Evolutionary conservation across 1,140 invertebrate genomes (phyloP).

Genomic region (Parapsyche elsis): DNA sequence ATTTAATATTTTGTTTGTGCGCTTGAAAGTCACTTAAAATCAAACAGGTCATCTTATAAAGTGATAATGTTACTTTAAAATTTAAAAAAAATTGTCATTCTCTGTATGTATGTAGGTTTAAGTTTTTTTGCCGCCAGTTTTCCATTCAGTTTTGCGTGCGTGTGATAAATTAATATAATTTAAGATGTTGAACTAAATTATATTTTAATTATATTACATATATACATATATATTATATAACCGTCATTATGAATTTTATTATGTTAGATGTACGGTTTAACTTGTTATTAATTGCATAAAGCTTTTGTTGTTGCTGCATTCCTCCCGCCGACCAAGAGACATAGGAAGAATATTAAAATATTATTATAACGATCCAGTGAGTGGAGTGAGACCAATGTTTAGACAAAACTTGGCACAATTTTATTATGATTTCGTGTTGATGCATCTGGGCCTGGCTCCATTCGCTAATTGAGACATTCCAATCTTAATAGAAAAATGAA

Average conservation of each 20-base stretch:
- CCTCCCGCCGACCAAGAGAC: constrained; percentile 56
- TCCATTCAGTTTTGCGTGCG: constrained; percentile 54
- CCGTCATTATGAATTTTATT: constrained; percentile 25
- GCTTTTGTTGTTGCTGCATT: constrained; percentile 56
- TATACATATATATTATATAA: constrained; percentile 28
- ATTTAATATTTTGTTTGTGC: constrained; percentile 29
- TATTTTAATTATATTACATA: constrained; percentile 21
- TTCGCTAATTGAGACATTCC: constrained; percentile 56
- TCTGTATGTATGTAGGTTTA: constrained; percentile 31
- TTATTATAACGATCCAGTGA: constrained; percentile 52
- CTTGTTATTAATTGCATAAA: constrained; percentile 49
- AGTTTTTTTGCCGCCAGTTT: constrained; percentile 55
- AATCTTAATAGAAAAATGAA: constrained; percentile 55
- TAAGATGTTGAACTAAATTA: constrained; percentile 39
- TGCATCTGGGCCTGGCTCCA: constrained; percentile 44
- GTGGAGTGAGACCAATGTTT: constrained; percentile 42
- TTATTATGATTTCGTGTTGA: not conserved
- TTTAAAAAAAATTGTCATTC: constrained; percentile 26
- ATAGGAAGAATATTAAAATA: constrained; percentile 56
- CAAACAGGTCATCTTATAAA: constrained; percentile 6
- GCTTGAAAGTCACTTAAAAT: constrained; percentile 20
- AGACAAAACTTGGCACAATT: constrained; percentile 18
- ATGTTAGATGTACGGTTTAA: constrained; percentile 39
- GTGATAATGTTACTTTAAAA: constrained; percentile 30
- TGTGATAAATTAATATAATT: constrained; percentile 57